phyloP scores from a whole-genome alignment of 2,888 invertebrate genomes.

The Aricia artaxerxes region DNA sequence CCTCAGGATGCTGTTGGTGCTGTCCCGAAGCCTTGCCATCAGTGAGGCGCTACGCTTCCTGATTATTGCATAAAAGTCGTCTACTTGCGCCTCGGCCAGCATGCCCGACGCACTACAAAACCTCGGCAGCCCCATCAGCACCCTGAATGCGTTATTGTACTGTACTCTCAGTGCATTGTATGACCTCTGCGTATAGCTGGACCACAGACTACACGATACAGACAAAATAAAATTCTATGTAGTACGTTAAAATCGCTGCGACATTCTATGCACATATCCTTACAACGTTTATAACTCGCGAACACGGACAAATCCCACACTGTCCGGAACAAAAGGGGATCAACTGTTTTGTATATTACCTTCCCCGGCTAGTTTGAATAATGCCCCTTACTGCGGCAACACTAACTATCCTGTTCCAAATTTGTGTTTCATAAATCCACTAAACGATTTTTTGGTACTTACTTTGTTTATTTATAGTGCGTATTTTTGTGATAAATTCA shows the following conservation, averaged over 20 bases:
- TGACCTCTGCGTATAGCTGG: too few relatives aligned
- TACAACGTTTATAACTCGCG: neutral
- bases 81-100: too few relatives aligned
- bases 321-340: constrained; percentile 14
- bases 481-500: neutral
- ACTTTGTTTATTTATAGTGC: neutral
- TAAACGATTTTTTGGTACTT: neutral
- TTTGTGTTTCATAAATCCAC: constrained; percentile 15
- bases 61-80: too few relatives aligned
- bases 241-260: neutral
- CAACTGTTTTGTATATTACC: constrained; percentile 21
- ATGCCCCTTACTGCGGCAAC: constrained; percentile 9
- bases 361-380: constrained; percentile 8
- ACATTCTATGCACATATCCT: neutral
- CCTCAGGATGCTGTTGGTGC: too few relatives aligned
- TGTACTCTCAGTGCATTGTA: too few relatives aligned
- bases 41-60: too few relatives aligned
- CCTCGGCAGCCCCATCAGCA: too few relatives aligned
- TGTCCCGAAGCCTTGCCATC: too few relatives aligned
- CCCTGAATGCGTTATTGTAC: too few relatives aligned
- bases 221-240: neutral
- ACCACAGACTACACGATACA: too few relatives aligned
- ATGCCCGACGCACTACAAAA: too few relatives aligned
- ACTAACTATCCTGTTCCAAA: neutral
- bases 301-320: constrained; percentile 12